Conservation (phyloP, 2,113 vertebrate species). For the Myrmophylax atrothorax region DNA sequence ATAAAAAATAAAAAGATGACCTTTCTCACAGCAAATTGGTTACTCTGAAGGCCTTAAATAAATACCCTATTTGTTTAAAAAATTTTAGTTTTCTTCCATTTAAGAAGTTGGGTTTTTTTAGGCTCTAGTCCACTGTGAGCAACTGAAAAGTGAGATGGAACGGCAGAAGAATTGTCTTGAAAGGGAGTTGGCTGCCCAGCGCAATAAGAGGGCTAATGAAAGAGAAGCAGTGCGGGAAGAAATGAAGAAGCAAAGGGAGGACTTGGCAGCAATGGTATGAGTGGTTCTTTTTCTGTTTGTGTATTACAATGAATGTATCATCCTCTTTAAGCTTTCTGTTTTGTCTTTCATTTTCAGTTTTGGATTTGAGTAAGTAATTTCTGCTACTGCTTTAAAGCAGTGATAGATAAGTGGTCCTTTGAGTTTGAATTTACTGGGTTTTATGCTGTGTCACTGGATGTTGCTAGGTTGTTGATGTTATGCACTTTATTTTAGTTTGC, state of each 20-base stretch:
- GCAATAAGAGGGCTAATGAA: slow-evolving; percentile 79
- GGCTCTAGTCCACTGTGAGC: slow-evolving; percentile 86
- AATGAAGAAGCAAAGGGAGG: slow-evolving; percentile 81
- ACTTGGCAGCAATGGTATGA: slow-evolving; percentile 77
- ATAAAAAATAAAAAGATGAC: not conserved
- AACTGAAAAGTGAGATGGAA: slow-evolving; percentile 83
- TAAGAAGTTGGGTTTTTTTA: slow-evolving; percentile 38
- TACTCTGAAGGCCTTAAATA: not conserved
- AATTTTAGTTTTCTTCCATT: not conserved
- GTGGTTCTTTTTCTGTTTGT: not conserved
- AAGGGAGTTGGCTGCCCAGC: slow-evolving; percentile 76
- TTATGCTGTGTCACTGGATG: not conserved
- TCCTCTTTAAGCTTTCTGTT: not conserved
- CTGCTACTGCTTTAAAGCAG: not conserved
- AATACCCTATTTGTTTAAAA: not conserved
- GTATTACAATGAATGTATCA: rapidly evolving
- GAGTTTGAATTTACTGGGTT: not conserved
- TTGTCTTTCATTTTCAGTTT: not conserved
- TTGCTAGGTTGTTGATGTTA: not conserved
- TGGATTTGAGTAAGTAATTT: not conserved
- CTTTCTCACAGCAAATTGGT: not conserved
- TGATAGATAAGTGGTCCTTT: not conserved
- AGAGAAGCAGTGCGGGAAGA: slow-evolving; percentile 78
- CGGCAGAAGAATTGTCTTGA: slow-evolving; percentile 81
- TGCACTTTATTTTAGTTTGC: not conserved